Percentiles rank a stretch among this genome's conserved stretches.
Evolutionary conservation across 2,113 vertebrate genomes (phyloP).

Genomic region (Penelope pileata): DNA sequence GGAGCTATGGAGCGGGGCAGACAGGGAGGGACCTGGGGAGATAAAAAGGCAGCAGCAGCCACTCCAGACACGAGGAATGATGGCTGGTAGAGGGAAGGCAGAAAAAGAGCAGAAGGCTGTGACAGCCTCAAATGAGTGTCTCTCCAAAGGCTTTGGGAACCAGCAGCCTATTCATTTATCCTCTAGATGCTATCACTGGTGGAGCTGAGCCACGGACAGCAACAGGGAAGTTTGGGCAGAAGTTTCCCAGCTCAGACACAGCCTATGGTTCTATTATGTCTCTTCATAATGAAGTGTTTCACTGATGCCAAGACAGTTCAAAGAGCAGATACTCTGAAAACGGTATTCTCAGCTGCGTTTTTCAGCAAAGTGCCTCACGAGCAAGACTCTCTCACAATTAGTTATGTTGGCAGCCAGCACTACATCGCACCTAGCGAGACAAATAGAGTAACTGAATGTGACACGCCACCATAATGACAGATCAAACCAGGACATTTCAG

Average conservation of each 20-base stretch:
- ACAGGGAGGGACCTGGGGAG: fast-evolving
- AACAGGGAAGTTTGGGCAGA: not conserved
- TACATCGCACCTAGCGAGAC: constrained; percentile 19
- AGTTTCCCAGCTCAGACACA: not conserved
- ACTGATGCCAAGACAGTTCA: constrained; percentile 18
- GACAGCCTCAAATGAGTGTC: not conserved
- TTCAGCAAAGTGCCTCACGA: not conserved
- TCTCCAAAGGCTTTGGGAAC: not conserved
- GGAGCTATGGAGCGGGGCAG: not conserved
- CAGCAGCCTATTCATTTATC: not conserved
- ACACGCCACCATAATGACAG: not conserved
- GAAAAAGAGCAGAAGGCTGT: not conserved
- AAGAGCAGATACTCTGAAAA: constrained; percentile 19
- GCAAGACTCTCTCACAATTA: constrained; percentile 17
- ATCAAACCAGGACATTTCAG: constrained; percentile 26
- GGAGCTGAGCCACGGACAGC: not conserved
- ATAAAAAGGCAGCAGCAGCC: not conserved
- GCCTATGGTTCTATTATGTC: not conserved
- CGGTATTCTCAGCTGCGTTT: not conserved
- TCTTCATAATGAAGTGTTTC: not conserved
- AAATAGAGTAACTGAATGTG: constrained; percentile 43
- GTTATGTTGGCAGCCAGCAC: constrained; percentile 28
- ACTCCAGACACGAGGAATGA: not conserved
- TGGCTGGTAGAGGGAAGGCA: not conserved
- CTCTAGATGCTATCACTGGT: not conserved